Evolutionary conservation across 1,140 invertebrate species (phyloP).

Genomic region (Aphelinus atriplicis): DNA sequence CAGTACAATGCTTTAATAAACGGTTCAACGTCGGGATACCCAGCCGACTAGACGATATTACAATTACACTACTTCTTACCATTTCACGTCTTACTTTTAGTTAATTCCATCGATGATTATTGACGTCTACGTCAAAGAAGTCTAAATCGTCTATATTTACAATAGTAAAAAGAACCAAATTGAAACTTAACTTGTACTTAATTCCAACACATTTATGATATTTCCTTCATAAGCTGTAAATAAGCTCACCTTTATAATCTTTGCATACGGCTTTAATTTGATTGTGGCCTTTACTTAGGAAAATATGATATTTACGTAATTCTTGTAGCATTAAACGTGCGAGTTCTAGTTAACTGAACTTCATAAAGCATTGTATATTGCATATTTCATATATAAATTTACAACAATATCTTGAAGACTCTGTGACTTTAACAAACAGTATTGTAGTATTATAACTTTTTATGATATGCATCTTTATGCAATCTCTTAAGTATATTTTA

Average conservation of each 20-base stretch:
- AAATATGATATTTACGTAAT: slow-evolving; percentile 31
- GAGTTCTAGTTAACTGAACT: slow-evolving; percentile 21
- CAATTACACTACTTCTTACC: slow-evolving; percentile 18
- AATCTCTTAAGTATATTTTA: slow-evolving; percentile 21
- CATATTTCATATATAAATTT: slow-evolving; percentile 18
- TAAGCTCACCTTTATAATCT: slow-evolving; percentile 27
- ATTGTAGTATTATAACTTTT: slow-evolving; percentile 1
- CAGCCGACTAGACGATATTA: slow-evolving; percentile 35
- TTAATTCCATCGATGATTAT: slow-evolving; percentile 21
- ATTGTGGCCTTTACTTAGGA: slow-evolving; percentile 35
- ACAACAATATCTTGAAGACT: slow-evolving; percentile 41
- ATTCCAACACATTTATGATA: slow-evolving; percentile 30
- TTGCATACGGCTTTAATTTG: slow-evolving; percentile 31
- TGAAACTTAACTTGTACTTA: slow-evolving; percentile 32
- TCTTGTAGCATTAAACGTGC: not conserved
- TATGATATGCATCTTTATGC: slow-evolving; percentile 35
- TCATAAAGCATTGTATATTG: slow-evolving; percentile 24
- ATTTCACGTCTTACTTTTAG: not conserved
- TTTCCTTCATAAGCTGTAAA: slow-evolving; percentile 16
- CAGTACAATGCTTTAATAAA: slow-evolving; percentile 32
- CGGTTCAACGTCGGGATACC: slow-evolving; percentile 33
- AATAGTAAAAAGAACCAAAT: slow-evolving; percentile 32
- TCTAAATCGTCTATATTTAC: slow-evolving; percentile 37
- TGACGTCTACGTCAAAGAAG: slow-evolving; percentile 35
- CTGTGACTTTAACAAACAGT: slow-evolving; percentile 39